A percentile compares a stretch with the other conserved stretches of the same genome.
Evolutionary conservation across 2,113 vertebrate species (phyloP).

Genomic region (Chloroceryle aenea): DNA sequence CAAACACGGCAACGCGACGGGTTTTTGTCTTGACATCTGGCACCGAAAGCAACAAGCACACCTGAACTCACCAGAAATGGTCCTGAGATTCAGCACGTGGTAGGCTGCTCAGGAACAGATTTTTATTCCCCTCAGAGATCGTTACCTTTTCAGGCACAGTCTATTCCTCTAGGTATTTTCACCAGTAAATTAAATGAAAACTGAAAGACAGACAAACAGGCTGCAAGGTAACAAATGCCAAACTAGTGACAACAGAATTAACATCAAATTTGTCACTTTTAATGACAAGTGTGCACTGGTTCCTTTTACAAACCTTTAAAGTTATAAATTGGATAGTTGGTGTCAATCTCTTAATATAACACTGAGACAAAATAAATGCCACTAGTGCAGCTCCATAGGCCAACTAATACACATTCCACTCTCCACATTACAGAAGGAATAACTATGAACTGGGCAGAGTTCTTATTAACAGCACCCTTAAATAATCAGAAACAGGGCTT

Average conservation of each 20-base stretch:
- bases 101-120: not conserved
- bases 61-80: not conserved
- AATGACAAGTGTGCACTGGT: not conserved
- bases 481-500: not conserved
- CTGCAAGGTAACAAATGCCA: not conserved
- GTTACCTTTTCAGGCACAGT: not conserved
- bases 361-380: not conserved
- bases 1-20: not conserved
- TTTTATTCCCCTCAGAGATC: not conserved
- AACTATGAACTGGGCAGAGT: not conserved
- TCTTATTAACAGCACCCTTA: not conserved
- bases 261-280: not conserved
- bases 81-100: not conserved
- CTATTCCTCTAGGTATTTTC: not conserved
- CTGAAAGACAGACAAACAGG: not conserved
- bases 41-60: not conserved
- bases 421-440: not conserved
- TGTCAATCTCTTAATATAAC: not conserved
- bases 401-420: not conserved
- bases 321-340: not conserved
- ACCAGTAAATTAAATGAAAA: not conserved
- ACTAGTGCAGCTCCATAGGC: not conserved
- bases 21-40: not conserved
- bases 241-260: rapidly evolving
- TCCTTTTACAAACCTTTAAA: not conserved